A percentile compares a stretch with the other conserved stretches of the same genome.
Evolutionary conservation across 2,797 vertebrate genomes (phyloP).

Genomic region (Protosalanx chinensis): DNA sequence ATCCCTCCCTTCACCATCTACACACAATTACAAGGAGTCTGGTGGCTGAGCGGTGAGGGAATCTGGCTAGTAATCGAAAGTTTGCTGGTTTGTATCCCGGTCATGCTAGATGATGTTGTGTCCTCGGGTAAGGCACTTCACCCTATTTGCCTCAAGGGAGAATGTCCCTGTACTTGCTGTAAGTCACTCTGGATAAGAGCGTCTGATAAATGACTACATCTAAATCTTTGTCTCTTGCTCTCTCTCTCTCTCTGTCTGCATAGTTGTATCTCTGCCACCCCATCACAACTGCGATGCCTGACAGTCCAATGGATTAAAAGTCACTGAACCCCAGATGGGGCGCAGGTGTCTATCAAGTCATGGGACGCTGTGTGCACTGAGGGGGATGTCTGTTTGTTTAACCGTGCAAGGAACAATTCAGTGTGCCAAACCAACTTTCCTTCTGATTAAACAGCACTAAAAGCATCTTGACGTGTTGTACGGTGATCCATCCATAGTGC

Average conservation of each 20-base stretch:
- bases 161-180: too few relatives aligned
- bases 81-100: too few relatives aligned
- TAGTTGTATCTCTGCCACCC: background rate
- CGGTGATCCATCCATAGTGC: conserved; percentile 10
- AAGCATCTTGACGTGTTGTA: conserved; percentile 8
- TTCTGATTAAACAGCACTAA: conserved; percentile 1
- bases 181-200: too few relatives aligned
- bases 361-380: conserved; percentile 1
- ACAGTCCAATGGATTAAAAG: conserved; percentile 10
- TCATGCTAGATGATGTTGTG: too few relatives aligned
- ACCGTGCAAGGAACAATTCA: background rate
- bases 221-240: background rate
- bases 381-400: conserved; percentile 13
- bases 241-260: background rate
- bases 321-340: background rate
- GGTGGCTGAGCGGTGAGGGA: too few relatives aligned
- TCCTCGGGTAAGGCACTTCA: too few relatives aligned
- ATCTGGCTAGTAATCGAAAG: too few relatives aligned
- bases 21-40: too few relatives aligned
- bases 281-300: conserved; percentile 20
- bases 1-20: background rate
- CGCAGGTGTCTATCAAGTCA: conserved; percentile 13
- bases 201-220: too few relatives aligned
- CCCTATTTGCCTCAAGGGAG: too few relatives aligned
- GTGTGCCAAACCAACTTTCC: conserved; percentile 16